Evolutionary conservation across 1,140 invertebrate genomes (phyloP).

Genomic region (Ptiloglossa arizonensis): DNA sequence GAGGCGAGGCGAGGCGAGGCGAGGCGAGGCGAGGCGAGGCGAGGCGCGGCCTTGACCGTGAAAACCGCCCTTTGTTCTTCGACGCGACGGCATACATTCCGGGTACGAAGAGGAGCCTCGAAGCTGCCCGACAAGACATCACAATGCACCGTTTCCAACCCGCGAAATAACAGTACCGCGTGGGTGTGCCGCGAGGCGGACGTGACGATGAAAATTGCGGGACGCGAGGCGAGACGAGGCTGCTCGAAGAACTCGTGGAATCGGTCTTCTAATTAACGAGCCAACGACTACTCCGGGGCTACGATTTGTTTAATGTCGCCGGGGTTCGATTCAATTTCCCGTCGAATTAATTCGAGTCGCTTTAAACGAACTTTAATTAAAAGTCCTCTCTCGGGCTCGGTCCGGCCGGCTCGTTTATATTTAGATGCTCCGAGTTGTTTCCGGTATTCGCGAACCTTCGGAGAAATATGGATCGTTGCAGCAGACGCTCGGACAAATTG

Average conservation of each 20-base stretch:
- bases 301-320: constrained; percentile 42
- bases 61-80: constrained; percentile 47
- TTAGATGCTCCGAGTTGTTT: not conserved
- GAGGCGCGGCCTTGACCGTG: constrained; percentile 46
- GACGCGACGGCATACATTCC: constrained; percentile 8
- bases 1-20: too few relatives aligned
- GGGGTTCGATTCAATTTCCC: constrained; percentile 48
- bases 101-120: constrained; percentile 14
- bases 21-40: too few relatives aligned
- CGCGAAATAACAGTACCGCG: constrained; percentile 22
- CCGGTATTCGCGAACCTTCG: not conserved
- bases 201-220: not conserved
- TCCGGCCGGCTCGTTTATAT: not conserved
- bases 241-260: constrained; percentile 27
- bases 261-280: constrained; percentile 41
- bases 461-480: not conserved
- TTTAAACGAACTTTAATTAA: constrained; percentile 49
- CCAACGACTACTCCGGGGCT: not conserved
- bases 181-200: not conserved
- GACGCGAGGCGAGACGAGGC: not conserved
- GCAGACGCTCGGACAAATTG: not conserved
- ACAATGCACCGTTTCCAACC: constrained; percentile 40
- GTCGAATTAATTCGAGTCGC: constrained; percentile 39
- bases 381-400: not conserved
- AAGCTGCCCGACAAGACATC: constrained; percentile 36